phyloP scores from a whole-genome alignment of 2,797 vertebrate genomes.

The Lacerta bilineata region DNA sequence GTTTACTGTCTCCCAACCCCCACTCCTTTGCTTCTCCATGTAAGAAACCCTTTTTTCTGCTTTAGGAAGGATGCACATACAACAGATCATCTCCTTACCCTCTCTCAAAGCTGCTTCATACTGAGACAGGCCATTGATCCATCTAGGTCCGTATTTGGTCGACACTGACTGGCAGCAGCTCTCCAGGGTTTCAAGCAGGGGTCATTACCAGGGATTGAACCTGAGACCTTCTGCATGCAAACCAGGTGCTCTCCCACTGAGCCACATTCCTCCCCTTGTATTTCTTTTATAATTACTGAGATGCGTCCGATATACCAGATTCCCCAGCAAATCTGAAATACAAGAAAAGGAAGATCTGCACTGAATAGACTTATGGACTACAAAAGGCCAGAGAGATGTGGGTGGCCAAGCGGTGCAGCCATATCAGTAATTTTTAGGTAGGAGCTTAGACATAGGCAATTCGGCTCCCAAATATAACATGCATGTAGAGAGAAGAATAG shows the following conservation, averaged over 20 bases:
- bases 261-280: not conserved
- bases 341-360: slow-evolving; percentile 1
- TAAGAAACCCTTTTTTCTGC: not conserved
- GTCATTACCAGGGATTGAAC: too few species aligned
- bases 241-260: not conserved
- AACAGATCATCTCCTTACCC: too few species aligned
- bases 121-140: too few species aligned
- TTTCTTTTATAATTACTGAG: slow-evolving; percentile 36
- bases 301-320: slow-evolving; percentile 23
- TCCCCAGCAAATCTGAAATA: slow-evolving; percentile 32
- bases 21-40: too few species aligned
- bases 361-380: slow-evolving; percentile 12
- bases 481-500: not conserved
- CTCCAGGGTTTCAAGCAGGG: too few species aligned
- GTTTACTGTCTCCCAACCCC: slow-evolving; percentile 18
- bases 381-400: not conserved
- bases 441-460: slow-evolving; percentile 53
- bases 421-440: slow-evolving; percentile 51
- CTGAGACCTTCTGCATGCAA: too few species aligned
- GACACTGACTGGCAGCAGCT: too few species aligned
- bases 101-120: too few species aligned
- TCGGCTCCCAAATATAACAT: slow-evolving; percentile 21
- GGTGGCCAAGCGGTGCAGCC: slow-evolving; percentile 11
- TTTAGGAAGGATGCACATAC: not conserved
- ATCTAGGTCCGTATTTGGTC: too few species aligned